These are phyloP conservation scores for Dendrophyllia cribrosa DNA, from an alignment of 64 coral and sea anemone genomes.

Conservation along the genomic window DNA sequence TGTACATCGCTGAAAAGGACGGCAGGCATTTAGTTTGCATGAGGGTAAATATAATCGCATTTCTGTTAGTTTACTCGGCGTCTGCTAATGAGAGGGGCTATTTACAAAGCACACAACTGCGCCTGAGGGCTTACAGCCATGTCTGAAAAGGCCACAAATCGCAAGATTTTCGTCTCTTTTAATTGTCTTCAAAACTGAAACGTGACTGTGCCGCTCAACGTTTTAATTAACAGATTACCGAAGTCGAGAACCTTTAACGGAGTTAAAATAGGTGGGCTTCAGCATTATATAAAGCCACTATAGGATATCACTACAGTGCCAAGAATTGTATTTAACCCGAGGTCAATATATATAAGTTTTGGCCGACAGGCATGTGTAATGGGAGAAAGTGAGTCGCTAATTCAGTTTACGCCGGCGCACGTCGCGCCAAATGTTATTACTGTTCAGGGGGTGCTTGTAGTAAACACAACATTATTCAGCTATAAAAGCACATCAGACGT, in stretches of 20 bases:
- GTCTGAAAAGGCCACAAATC: conserved; percentile 3
- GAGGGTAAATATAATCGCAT: conserved; percentile 32
- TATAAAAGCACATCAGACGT: conserved; percentile 37
- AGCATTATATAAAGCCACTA: no score
- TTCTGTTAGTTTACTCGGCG: conserved; percentile 42
- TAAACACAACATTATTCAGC: conserved; percentile 21
- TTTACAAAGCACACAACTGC: conserved; percentile 40
- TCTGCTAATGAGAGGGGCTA: conserved; percentile 27
- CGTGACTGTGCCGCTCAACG: neutral
- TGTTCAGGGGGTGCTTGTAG: neutral
- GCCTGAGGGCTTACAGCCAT: neutral
- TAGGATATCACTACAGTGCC: neutral
- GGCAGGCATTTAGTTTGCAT: neutral
- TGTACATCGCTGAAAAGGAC: neutral
- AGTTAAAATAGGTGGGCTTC: no score
- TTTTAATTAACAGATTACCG: neutral
- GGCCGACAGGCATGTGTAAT: conserved; percentile 28
- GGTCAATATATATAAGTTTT: conserved; percentile 20
- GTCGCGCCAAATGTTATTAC: conserved; percentile 55
- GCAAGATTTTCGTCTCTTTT: no score
- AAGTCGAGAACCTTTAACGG: neutral
- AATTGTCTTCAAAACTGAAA: neutral
- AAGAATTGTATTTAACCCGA: conserved; percentile 32
- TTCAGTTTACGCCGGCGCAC: conserved; percentile 1
- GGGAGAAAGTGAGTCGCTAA: conserved; percentile 1